Evolutionary conservation across 1,140 invertebrate species (phyloP).

Genomic region (Cydia strobilella): DNA sequence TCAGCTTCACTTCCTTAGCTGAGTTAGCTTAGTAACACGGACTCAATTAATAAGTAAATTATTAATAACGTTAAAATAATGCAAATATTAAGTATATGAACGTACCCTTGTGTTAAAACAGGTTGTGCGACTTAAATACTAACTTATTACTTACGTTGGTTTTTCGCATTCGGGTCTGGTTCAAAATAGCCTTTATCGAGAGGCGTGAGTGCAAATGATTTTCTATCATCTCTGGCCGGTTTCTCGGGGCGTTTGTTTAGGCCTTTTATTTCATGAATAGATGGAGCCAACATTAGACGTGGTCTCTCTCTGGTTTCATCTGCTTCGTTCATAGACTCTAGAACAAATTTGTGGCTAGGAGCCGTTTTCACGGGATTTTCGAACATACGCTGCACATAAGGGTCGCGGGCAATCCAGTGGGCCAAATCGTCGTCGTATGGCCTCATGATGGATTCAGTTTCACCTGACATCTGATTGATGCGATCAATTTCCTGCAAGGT

Average conservation of each 20-base stretch:
- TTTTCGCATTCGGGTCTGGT: conserved; percentile 1
- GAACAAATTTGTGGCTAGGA: neutral
- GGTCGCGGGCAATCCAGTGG: conserved; percentile 36
- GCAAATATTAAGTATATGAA: too few relatives aligned
- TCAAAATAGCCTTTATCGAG: conserved; percentile 54
- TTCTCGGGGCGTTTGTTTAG: conserved; percentile 12
- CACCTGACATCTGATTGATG: conserved; percentile 44
- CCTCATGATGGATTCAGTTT: conserved; percentile 26
- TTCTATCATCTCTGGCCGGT: conserved; percentile 35
- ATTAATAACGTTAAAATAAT: neutral
- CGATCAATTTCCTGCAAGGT: conserved; percentile 46
- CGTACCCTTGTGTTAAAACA: too few relatives aligned
- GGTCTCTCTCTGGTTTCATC: neutral
- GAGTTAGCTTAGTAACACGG: too few relatives aligned
- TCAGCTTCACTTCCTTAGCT: too few relatives aligned
- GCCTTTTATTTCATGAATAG: neutral
- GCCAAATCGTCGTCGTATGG: conserved; percentile 39
- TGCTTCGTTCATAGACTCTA: neutral
- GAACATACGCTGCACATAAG: conserved; percentile 34
- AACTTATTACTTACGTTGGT: conserved; percentile 7
- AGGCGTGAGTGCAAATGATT: conserved; percentile 52
- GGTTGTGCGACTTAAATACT: too few relatives aligned
- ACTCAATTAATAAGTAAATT: too few relatives aligned
- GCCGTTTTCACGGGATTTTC: conserved; percentile 1
- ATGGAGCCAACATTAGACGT: neutral